phyloP scores from a whole-genome alignment of 2,797 vertebrate genomes.

The Tragopan temminckii region DNA sequence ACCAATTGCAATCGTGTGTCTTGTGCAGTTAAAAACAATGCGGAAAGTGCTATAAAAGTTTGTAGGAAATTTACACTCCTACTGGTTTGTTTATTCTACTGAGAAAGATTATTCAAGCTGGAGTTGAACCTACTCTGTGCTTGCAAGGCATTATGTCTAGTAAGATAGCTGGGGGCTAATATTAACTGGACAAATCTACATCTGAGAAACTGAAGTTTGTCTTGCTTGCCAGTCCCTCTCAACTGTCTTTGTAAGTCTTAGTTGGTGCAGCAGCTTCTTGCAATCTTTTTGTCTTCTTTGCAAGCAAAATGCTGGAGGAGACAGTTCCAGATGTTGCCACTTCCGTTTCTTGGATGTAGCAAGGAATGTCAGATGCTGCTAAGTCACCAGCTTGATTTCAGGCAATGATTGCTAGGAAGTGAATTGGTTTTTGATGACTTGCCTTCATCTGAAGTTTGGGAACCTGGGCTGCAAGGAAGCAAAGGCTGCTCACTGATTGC shows the following conservation, averaged over 20 bases:
- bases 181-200: background rate
- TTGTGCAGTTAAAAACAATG: background rate
- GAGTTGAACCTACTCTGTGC: background rate
- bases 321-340: background rate
- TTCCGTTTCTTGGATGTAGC: background rate
- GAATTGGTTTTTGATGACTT: constrained; percentile 49
- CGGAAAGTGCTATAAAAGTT: background rate
- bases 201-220: too few relatives aligned
- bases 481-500: constrained; percentile 10
- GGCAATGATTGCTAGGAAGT: constrained; percentile 6
- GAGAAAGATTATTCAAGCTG: background rate
- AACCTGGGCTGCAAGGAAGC: background rate
- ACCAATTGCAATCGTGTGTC: background rate
- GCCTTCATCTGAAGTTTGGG: constrained; percentile 31
- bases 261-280: background rate
- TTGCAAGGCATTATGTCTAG: background rate
- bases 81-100: background rate
- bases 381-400: constrained; percentile 46
- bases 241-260: constrained; percentile 1
- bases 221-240: constrained; percentile 6
- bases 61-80: background rate
- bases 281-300: background rate
- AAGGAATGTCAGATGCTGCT: background rate
- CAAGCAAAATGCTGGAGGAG: constrained; percentile 5
- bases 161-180: background rate